phyloP scores from a whole-genome alignment of 2,888 invertebrate species.

The Nomada flava region DNA sequence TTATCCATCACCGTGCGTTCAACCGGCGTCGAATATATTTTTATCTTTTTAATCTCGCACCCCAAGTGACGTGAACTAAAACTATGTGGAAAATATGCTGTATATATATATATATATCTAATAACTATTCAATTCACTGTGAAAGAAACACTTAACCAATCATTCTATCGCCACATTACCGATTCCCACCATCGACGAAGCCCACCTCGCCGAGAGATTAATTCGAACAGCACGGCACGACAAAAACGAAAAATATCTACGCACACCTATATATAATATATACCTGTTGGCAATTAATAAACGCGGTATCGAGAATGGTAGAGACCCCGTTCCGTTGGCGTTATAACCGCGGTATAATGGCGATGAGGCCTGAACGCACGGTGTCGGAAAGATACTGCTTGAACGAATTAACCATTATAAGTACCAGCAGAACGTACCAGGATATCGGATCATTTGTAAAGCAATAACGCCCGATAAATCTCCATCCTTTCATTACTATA shows the following conservation, averaged over 20 bases:
- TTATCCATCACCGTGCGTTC: conserved; percentile 54
- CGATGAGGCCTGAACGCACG: conserved; percentile 21
- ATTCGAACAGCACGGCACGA: conserved; percentile 13
- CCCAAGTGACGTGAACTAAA: too few species aligned
- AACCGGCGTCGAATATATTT: conserved; percentile 12
- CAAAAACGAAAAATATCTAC: not conserved
- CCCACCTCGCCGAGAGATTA: conserved; percentile 22
- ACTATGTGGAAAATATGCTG: conserved; percentile 5
- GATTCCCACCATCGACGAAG: conserved; percentile 11
- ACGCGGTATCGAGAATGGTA: conserved; percentile 36
- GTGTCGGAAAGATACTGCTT: conserved; percentile 60
- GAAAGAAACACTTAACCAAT: not conserved
- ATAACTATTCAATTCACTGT: not conserved
- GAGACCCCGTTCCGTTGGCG: conserved; percentile 38
- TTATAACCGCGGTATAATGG: conserved; percentile 39
- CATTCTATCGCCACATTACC: conserved; percentile 18
- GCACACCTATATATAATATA: not conserved
- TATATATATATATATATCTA: too few species aligned
- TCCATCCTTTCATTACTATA: conserved; percentile 75
- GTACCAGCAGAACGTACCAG: conserved; percentile 58
- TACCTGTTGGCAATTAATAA: conserved; percentile 43
- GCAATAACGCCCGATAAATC: conserved; percentile 72
- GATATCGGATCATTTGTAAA: conserved; percentile 73
- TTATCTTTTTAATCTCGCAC: too few species aligned
- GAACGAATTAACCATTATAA: conserved; percentile 73